Base-by-base conservation (phyloP, 2,113 vertebrate species). In the Actenoides lindsayi region DNA sequence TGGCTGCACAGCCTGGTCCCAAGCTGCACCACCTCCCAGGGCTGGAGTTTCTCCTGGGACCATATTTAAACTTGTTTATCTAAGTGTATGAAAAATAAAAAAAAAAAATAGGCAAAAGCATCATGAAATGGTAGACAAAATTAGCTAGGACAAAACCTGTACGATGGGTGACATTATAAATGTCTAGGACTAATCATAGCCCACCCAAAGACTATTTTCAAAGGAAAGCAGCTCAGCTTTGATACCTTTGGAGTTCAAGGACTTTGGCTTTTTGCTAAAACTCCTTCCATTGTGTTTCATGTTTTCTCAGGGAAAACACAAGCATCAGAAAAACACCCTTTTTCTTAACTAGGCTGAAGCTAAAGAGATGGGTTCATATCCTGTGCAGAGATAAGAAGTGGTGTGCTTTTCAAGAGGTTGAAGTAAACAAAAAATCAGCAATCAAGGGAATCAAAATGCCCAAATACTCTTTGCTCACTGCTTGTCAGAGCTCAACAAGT, bases 191-290 rank as follows among this genome's bases (percentile, higher is more conserved):
- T 89, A 97, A 94, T 75, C 87, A 78, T 20, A 95, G 83, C 56
- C 83, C 46, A 48, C 78, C 70, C 93, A 93, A 94, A 76, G 56
- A 91, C 51, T 78, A 28, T 93, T 96, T 95, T 96, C 95, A 96
- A 97, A 96, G 89, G 57, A 89, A 95, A 93, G 64, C 21, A 83
- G 70, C 60, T 86, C 92, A 86, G 93, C 95, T 96, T 94, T 97
- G 94, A 96, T 95, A 84, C 81, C 69, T 97, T 94, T 84, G 53
- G 74, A 93, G 74, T 87, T 81, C 81, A 96, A 94, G 65, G 91
- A 84, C 48, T 94, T 90, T 10, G 27, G 31, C 24, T 89, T 68
- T 95, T 79, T 89, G 27, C 69, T 93, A 79, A 87, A 94, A 92
- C 87, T 94, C 42, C 42, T 92, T 91, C 77, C 44, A 69, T 50